These are phyloP conservation scores for Melanaphis sacchari DNA, from an alignment of 1,140 invertebrate genomes.

Conservation along the genomic window DNA sequence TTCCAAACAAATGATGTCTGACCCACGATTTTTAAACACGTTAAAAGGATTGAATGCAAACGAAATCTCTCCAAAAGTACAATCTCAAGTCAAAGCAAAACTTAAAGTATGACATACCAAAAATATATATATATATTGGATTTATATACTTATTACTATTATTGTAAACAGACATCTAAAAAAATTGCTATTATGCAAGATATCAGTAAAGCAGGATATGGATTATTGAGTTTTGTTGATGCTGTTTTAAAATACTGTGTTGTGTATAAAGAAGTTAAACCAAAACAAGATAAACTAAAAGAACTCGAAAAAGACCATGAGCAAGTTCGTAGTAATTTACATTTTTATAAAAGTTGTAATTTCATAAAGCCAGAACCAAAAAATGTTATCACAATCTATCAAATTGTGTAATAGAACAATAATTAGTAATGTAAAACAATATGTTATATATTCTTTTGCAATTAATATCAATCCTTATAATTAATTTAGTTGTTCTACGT, in stretches of 20 bases:
- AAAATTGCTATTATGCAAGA: slow-evolving; percentile 78
- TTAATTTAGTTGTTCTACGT: not conserved
- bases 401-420: not conserved
- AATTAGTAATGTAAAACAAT: not conserved
- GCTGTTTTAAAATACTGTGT: slow-evolving; percentile 86
- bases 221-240: slow-evolving; percentile 82
- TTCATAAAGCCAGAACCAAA: not conserved
- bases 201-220: slow-evolving; percentile 82
- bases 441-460: not conserved
- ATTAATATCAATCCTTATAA: not conserved
- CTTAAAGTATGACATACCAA: slow-evolving; percentile 67
- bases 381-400: not conserved
- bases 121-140: not conserved
- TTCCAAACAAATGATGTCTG: slow-evolving; percentile 88
- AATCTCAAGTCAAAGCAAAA: slow-evolving; percentile 67
- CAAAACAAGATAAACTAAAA: slow-evolving; percentile 84
- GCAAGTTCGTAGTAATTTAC: slow-evolving; percentile 58
- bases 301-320: slow-evolving; percentile 73
- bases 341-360: not conserved
- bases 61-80: slow-evolving; percentile 76
- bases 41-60: slow-evolving; percentile 88
- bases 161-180: slow-evolving; percentile 65
- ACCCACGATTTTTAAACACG: slow-evolving; percentile 80
- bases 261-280: slow-evolving; percentile 85
- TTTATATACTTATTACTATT: not conserved